Conservation (phyloP, 2,888 invertebrate genomes). For the Willowsia nigromaculata region DNA sequence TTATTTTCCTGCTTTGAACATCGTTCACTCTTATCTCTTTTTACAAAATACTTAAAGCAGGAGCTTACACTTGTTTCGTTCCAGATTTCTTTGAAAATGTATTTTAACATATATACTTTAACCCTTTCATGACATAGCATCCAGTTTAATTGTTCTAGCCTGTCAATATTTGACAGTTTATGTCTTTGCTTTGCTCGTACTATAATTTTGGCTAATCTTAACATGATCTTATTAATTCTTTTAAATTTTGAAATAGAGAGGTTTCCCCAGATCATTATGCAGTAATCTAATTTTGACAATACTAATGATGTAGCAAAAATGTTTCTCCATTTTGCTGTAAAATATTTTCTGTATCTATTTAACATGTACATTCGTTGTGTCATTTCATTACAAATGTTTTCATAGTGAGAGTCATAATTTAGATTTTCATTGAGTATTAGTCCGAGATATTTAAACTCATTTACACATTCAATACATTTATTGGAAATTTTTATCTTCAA, state of each 20-base stretch:
- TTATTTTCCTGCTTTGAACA: neutral
- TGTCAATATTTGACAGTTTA: neutral
- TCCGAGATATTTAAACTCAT: slow-evolving; percentile 30
- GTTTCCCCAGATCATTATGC: slow-evolving; percentile 17
- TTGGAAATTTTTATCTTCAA: neutral
- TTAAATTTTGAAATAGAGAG: neutral
- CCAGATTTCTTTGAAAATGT: neutral
- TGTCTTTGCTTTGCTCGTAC: neutral
- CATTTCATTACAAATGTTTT: slow-evolving; percentile 28
- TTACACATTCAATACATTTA: neutral
- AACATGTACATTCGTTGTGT: neutral
- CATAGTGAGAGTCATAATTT: neutral
- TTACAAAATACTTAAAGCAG: neutral
- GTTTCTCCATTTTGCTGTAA: neutral
- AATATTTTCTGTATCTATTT: neutral
- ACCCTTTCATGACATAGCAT: neutral
- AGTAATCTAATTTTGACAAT: slow-evolving; percentile 25
- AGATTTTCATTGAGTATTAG: neutral
- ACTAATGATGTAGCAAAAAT: slow-evolving; percentile 30
- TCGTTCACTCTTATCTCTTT: neutral
- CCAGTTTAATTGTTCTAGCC: slow-evolving; percentile 11
- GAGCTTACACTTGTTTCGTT: neutral
- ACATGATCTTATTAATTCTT: slow-evolving; percentile 35
- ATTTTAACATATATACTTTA: neutral
- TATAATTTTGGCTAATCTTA: neutral